Conservation (phyloP, 2,888 invertebrate genomes). For the Drosophila greeni region DNA sequence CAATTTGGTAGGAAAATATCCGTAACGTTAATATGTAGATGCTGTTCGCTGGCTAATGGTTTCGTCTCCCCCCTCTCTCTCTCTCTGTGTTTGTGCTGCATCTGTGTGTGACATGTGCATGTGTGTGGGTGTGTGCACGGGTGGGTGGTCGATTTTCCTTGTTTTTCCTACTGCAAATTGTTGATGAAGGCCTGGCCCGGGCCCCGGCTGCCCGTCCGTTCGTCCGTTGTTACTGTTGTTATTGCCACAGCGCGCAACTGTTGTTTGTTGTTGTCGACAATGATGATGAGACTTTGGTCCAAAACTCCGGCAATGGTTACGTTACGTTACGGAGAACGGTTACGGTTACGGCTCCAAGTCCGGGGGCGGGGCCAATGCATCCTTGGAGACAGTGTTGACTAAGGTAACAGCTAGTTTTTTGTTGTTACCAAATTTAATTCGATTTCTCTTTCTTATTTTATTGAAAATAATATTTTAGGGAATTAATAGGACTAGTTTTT, state of each 20-base stretch:
- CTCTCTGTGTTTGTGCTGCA: slow-evolving; percentile 16
- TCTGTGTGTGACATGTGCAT: slow-evolving; percentile 39
- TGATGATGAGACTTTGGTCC: slow-evolving; percentile 55
- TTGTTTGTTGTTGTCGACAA: slow-evolving; percentile 57
- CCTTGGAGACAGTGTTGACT: background rate
- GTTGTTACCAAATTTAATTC: too few relatives aligned
- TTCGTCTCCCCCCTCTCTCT: slow-evolving; percentile 9
- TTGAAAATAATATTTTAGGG: too few relatives aligned
- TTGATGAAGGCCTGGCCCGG: slow-evolving; percentile 60
- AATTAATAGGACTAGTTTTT: too few relatives aligned
- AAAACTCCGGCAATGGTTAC: slow-evolving; percentile 20
- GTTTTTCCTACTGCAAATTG: slow-evolving; percentile 65
- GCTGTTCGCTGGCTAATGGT: slow-evolving; percentile 35
- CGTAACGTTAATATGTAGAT: slow-evolving; percentile 60
- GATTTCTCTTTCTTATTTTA: too few relatives aligned
- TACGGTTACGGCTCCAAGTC: slow-evolving; percentile 8
- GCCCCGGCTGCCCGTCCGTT: slow-evolving; percentile 29
- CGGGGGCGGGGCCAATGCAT: slow-evolving; percentile 4
- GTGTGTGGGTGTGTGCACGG: slow-evolving; percentile 34
- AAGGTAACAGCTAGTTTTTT: too few relatives aligned
- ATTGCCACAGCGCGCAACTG: slow-evolving; percentile 33
- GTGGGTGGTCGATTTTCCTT: slow-evolving; percentile 44
- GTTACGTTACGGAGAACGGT: slow-evolving; percentile 8
- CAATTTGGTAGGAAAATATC: slow-evolving; percentile 57
- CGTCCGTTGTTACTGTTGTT: slow-evolving; percentile 30